A percentile compares a stretch with the other conserved stretches of the same genome.
Evolutionary conservation across 1,140 invertebrate species (phyloP).

Genomic region (Zaprionus africanus): DNA sequence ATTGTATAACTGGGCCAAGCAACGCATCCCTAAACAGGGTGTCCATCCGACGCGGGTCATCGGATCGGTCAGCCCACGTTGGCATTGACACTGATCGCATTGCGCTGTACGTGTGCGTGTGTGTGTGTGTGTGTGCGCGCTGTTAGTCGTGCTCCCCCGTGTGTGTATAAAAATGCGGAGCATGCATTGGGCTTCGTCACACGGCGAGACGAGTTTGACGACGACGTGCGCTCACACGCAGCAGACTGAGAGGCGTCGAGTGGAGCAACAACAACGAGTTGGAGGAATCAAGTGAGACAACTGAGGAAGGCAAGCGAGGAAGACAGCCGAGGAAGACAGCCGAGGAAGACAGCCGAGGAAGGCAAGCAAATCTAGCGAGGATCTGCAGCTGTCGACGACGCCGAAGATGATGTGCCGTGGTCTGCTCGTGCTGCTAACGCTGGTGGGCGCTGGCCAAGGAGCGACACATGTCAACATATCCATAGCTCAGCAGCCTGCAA

Average conservation of each 20-base stretch:
- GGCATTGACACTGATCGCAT: slow-evolving; percentile 76
- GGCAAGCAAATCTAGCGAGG: neutral
- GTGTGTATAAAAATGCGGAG: slow-evolving; percentile 74
- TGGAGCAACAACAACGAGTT: neutral
- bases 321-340: neutral
- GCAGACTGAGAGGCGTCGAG: neutral
- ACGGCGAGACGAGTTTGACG: slow-evolving; percentile 53
- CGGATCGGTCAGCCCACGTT: slow-evolving; percentile 35
- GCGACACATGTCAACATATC: slow-evolving; percentile 79
- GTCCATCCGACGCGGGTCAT: slow-evolving; percentile 41
- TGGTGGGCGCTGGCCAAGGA: slow-evolving; percentile 54
- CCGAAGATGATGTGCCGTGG: slow-evolving; percentile 41
- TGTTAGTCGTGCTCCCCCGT: neutral
- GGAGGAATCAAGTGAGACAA: neutral
- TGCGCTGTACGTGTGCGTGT: too few relatives aligned
- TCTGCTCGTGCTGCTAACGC: slow-evolving; percentile 56
- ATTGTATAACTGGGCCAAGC: slow-evolving; percentile 79
- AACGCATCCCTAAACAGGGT: slow-evolving; percentile 79
- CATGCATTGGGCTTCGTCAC: slow-evolving; percentile 57
- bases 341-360: neutral
- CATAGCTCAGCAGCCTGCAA: slow-evolving; percentile 75
- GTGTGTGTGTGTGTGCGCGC: neutral
- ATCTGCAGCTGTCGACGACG: neutral
- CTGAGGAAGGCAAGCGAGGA: too few relatives aligned
- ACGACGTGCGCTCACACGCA: slow-evolving; percentile 30